phyloP scores from a whole-genome alignment of 2,888 invertebrate genomes.

The Bruchidius siliquastri region DNA sequence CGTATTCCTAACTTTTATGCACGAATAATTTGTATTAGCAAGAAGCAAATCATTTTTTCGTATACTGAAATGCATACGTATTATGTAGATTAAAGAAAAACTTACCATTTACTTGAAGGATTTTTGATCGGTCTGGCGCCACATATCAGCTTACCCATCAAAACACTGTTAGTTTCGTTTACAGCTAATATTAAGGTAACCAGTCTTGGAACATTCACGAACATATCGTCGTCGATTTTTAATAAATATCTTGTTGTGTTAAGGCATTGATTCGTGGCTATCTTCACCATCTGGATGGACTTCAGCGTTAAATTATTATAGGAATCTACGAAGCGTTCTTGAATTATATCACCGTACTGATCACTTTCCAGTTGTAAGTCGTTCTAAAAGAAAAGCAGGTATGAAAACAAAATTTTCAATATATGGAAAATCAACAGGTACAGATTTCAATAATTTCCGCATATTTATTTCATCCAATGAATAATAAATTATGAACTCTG shows the following conservation, averaged over 20 bases:
- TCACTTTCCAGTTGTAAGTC: slow-evolving; percentile 63
- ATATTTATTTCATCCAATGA: too few relatives aligned
- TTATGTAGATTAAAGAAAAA: too few relatives aligned
- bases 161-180: slow-evolving; percentile 46
- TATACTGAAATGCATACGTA: too few relatives aligned
- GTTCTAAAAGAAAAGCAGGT: slow-evolving; percentile 47
- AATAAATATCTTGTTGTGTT: slow-evolving; percentile 59
- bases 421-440: too few relatives aligned
- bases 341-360: slow-evolving; percentile 70
- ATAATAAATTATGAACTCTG: too few relatives aligned
- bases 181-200: slow-evolving; percentile 27
- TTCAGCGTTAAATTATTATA: slow-evolving; percentile 85
- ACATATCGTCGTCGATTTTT: slow-evolving; percentile 86
- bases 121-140: slow-evolving; percentile 71
- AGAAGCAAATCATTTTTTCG: too few relatives aligned
- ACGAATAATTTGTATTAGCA: too few relatives aligned
- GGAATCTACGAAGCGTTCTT: slow-evolving; percentile 77
- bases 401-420: too few relatives aligned
- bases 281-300: slow-evolving; percentile 78
- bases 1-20: too few relatives aligned
- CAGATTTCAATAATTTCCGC: too few relatives aligned
- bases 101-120: slow-evolving; percentile 71
- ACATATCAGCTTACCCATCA: slow-evolving; percentile 75
- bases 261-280: slow-evolving; percentile 66
- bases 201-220: slow-evolving; percentile 59